phyloP scores from a whole-genome alignment of 2,113 vertebrate species.

The Sorex araneus region DNA sequence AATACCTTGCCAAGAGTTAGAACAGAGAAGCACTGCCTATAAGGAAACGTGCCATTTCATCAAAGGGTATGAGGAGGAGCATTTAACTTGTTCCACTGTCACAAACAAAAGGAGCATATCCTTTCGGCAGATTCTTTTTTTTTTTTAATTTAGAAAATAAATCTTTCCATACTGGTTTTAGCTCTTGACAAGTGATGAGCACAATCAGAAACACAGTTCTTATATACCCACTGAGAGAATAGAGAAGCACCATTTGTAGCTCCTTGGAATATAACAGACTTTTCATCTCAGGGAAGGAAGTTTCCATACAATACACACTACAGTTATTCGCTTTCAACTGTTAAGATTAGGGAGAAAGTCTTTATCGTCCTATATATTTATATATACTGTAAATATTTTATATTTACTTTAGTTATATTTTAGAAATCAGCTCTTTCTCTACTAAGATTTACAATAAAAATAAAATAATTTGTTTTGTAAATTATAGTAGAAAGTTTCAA shows the following conservation, averaged over 20 bases:
- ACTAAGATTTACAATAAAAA: slow-evolving; percentile 88
- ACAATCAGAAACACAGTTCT: background rate
- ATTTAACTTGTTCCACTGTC: background rate
- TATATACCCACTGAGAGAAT: accelerated
- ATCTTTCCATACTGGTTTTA: background rate
- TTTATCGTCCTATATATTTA: no score
- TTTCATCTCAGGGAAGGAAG: background rate
- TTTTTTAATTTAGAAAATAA: slow-evolving; percentile 72
- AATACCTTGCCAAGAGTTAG: background rate
- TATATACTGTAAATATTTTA: no score
- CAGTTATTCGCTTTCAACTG: accelerated
- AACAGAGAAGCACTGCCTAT: accelerated
- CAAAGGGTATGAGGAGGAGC: no score
- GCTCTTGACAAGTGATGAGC: background rate
- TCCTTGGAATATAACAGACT: background rate
- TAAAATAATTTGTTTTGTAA: slow-evolving; percentile 83
- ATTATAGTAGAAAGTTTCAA: slow-evolving; percentile 84
- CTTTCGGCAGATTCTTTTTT: background rate
- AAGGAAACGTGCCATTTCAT: no score
- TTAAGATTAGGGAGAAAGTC: background rate
- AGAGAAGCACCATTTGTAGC: accelerated
- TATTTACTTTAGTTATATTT: slow-evolving; percentile 66
- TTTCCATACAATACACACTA: accelerated
- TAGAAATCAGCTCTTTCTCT: slow-evolving; percentile 80
- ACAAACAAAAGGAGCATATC: accelerated